phyloP scores from a whole-genome alignment of 2,113 vertebrate genomes.

The Ammodytes dubius region DNA sequence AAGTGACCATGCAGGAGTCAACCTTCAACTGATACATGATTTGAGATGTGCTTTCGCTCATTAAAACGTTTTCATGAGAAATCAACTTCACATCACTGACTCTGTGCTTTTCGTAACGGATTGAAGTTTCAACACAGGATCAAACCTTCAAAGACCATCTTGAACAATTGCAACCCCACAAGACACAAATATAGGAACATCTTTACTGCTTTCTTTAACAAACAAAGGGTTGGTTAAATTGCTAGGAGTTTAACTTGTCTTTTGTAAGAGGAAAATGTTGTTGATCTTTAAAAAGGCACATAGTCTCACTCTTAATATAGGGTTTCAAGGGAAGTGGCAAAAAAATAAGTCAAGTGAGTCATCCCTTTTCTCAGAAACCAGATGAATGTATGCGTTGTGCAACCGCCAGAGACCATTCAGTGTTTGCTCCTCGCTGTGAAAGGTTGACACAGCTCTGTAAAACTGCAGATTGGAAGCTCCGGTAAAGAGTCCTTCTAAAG shows the following conservation, averaged over 20 bases:
- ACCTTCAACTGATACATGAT: background rate
- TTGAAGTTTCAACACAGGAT: background rate
- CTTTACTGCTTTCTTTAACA: background rate
- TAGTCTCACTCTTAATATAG: background rate
- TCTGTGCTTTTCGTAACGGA: background rate
- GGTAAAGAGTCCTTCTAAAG: background rate
- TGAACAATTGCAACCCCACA: background rate
- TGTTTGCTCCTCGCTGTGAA: background rate
- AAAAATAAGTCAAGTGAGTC: constrained; percentile 8
- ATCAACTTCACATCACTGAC: background rate
- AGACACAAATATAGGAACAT: background rate
- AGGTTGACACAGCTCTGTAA: background rate
- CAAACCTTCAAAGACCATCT: too few relatives aligned
- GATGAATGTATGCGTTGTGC: background rate
- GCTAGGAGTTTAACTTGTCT: background rate
- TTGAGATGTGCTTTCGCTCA: background rate
- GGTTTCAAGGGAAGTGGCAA: background rate
- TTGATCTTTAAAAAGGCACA: background rate
- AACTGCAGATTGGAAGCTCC: background rate
- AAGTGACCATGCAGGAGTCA: background rate
- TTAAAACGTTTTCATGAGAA: background rate
- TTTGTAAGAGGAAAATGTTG: background rate
- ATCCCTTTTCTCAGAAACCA: constrained; percentile 18
- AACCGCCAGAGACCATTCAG: accelerated
- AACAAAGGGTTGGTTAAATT: background rate